Base-by-base conservation (phyloP, 2,888 invertebrate genomes). In the Drosophila subsilvestris region DNA sequence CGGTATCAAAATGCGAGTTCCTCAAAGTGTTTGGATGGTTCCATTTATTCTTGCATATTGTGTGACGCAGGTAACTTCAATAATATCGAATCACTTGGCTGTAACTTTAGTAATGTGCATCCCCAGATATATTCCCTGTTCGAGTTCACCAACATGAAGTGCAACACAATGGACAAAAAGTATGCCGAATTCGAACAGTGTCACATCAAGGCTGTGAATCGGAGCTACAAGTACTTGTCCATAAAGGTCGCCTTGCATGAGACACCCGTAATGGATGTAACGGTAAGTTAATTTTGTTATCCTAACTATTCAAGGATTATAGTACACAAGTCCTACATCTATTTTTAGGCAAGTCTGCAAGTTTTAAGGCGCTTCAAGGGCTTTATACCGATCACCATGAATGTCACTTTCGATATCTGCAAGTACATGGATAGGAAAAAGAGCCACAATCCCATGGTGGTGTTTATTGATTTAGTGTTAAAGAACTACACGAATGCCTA, bases 141-240 rank as follows among this genome's bases (percentile, higher is more conserved):
- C 1, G 68, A 69, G 42, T 69, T 69, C n/a, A 67, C 69, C 7
- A 67, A 69, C 9, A 25, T 69, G 3, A 67, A 60, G 10, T 69
- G 69, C 22, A 32, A 10, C n/a, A n/a, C 45, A 1, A 12, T 12
- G 22, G 68, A 67, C 14, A 25, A 32, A 2, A 4, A 14, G 0
- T 69, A 27, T 8, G 1, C 43, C 0, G 18, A 44, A 0, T 69
- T 69, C 2, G 68, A 69, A 3, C 37, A 55, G 10, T 69, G 69
- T 25, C 47, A 32, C 54, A 55, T 69, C 3, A 69, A 69, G 29
- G 49, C 69, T 0, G 55, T 67, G 1, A 69, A 69, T 27, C 50
- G 68, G 17, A 60, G 42, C 27, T 69, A 67, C 45, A 69, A 69
- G n/a, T 69, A 69, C 10, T 54, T 69, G 12, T 55, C 69, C 3